These are phyloP conservation scores for Trimorus sp. DNA, from an alignment of 2,888 invertebrate species.

Conservation along the genomic window DNA sequence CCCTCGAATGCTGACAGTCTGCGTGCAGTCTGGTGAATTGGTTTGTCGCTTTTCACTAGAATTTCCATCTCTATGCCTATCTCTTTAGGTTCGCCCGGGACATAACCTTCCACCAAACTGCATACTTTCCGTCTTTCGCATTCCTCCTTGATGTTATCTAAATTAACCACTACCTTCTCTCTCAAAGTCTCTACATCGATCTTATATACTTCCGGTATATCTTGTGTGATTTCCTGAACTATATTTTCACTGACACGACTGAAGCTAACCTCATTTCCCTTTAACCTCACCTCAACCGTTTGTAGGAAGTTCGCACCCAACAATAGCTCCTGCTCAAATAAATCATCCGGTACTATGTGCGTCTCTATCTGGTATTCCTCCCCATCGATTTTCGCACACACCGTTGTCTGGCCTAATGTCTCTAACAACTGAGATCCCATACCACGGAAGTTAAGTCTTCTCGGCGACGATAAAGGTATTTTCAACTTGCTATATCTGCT, in stretches of 20 bases:
- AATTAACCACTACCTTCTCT: no score
- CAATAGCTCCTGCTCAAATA: neutral
- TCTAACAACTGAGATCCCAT: neutral
- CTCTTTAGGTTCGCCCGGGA: neutral
- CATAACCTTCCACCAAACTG: neutral
- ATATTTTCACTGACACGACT: neutral
- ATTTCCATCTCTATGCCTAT: neutral
- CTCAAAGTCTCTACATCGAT: no score
- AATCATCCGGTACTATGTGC: neutral
- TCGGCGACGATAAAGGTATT: neutral
- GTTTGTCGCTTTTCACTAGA: neutral
- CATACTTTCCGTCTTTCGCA: neutral
- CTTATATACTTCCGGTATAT: no score
- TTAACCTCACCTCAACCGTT: neutral
- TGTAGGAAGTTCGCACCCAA: neutral
- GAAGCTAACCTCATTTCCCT: no score
- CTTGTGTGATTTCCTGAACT: no score
- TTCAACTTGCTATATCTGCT: neutral
- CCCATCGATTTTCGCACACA: neutral
- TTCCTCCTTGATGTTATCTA: neutral
- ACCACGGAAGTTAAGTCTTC: neutral
- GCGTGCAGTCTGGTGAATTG: neutral
- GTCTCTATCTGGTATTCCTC: neutral
- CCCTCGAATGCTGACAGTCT: neutral
- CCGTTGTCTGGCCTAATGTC: neutral